phyloP scores from a whole-genome alignment of 1,140 invertebrate species.

The Augochlora pura region DNA sequence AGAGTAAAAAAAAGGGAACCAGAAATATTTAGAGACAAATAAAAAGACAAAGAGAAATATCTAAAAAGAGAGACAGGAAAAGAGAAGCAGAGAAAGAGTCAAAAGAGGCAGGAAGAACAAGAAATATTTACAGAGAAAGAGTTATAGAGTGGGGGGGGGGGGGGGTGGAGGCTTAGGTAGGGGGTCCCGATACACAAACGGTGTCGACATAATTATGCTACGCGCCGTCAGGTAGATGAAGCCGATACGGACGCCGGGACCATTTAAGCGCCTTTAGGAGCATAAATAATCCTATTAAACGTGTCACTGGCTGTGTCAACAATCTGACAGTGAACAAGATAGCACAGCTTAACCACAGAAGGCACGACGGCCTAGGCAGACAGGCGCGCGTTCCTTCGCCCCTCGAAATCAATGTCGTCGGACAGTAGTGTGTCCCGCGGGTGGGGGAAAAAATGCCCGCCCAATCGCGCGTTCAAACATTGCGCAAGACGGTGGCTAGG shows the following conservation, averaged over 20 bases:
- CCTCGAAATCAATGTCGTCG: constrained; percentile 37
- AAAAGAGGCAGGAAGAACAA: too few relatives aligned
- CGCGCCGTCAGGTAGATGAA: constrained; percentile 71
- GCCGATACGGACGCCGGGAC: constrained; percentile 64
- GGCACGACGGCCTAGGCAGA: constrained; percentile 31
- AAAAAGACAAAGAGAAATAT: too few relatives aligned
- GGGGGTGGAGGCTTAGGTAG: too few relatives aligned
- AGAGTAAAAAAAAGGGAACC: too few relatives aligned
- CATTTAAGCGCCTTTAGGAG: constrained; percentile 71
- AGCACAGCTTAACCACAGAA: constrained; percentile 31
- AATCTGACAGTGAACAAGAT: constrained; percentile 72
- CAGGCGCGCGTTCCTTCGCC: constrained; percentile 9
- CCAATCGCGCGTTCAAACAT: constrained; percentile 23
- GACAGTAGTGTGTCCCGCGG: background rate
- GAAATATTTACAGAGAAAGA: too few relatives aligned
- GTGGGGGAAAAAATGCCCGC: background rate
- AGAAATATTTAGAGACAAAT: too few relatives aligned
- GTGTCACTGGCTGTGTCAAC: constrained; percentile 74
- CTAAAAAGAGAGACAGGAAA: too few relatives aligned
- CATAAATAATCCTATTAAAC: constrained; percentile 78
- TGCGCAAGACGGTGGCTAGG: constrained; percentile 10
- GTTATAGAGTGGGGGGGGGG: background rate
- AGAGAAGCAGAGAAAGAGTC: too few relatives aligned
- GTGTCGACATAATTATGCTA: constrained; percentile 71
- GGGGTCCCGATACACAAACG: constrained; percentile 51